These are phyloP conservation scores for Grammomys dolichurus DNA, from an alignment of 2,113 vertebrate species.

Conservation along the genomic window DNA sequence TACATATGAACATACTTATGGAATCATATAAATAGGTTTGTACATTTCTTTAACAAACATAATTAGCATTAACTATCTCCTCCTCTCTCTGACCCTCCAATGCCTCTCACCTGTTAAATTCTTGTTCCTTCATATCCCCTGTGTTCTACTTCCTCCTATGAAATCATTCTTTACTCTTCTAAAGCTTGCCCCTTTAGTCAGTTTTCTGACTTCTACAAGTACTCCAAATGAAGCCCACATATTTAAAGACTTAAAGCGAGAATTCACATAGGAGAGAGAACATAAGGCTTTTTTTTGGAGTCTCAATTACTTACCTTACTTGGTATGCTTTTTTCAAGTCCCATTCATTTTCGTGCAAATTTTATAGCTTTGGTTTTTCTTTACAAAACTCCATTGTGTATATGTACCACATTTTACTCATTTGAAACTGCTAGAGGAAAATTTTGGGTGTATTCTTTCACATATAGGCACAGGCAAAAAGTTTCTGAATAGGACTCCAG, in stretches of 20 bases:
- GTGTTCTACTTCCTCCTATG: background rate
- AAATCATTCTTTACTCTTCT: background rate
- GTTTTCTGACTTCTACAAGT: background rate
- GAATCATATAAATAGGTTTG: background rate
- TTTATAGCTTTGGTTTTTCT: background rate
- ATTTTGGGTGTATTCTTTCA: background rate
- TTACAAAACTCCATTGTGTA: background rate
- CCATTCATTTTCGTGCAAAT: background rate
- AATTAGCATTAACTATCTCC: background rate
- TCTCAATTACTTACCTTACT: background rate
- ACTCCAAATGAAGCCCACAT: background rate
- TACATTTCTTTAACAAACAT: background rate
- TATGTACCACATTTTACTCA: background rate
- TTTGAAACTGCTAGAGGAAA: background rate
- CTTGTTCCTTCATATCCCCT: background rate
- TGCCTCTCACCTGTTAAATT: background rate
- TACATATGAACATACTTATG: background rate
- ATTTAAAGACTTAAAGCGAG: background rate
- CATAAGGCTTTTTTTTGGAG: too few relatives aligned
- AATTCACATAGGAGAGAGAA: background rate
- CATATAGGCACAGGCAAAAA: background rate
- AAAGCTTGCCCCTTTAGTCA: background rate
- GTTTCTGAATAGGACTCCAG: background rate
- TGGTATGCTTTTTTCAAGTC: background rate
- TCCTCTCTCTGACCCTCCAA: background rate